A percentile compares a stretch with the other conserved stretches of the same genome.
Evolutionary conservation across 2,797 vertebrate species (phyloP).

Genomic region (Clamator glandarius): DNA sequence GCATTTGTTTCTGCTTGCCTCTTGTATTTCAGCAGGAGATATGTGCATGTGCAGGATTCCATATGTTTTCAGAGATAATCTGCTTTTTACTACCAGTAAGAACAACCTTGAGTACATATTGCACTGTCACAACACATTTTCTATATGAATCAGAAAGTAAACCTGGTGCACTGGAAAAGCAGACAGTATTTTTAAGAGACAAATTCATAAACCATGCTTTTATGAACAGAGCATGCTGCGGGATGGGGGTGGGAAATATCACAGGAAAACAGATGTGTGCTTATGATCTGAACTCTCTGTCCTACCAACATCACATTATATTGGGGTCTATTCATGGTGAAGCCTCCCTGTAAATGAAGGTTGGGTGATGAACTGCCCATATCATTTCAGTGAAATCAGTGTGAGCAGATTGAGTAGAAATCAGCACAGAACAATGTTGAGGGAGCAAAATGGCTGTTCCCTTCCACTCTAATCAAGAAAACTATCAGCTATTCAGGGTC

Average conservation of each 20-base stretch:
- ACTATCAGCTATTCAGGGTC: background rate
- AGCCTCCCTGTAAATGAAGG: background rate
- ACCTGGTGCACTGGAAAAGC: slow-evolving; percentile 33
- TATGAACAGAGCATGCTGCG: slow-evolving; percentile 10
- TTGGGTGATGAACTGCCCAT: background rate
- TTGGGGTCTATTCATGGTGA: background rate
- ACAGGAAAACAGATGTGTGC: slow-evolving; percentile 42
- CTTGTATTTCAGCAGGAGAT: background rate
- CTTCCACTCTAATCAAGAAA: slow-evolving; percentile 13
- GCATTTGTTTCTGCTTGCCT: slow-evolving; percentile 22
- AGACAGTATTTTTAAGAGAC: slow-evolving; percentile 35
- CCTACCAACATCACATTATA: background rate
- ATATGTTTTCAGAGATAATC: slow-evolving; percentile 59
- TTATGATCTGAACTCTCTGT: background rate
- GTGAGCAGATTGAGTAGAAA: accelerated
- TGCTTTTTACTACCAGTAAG: slow-evolving; percentile 68
- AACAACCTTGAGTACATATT: slow-evolving; percentile 65
- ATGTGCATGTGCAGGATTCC: background rate
- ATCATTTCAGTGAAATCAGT: background rate
- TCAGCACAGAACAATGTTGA: background rate
- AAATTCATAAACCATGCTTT: slow-evolving; percentile 48
- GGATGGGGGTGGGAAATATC: background rate
- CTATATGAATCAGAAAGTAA: slow-evolving; percentile 35
- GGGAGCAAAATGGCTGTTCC: background rate
- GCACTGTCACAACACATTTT: slow-evolving; percentile 64